phyloP scores from a whole-genome alignment of 2,797 vertebrate genomes.

The Gobio occitaniae region DNA sequence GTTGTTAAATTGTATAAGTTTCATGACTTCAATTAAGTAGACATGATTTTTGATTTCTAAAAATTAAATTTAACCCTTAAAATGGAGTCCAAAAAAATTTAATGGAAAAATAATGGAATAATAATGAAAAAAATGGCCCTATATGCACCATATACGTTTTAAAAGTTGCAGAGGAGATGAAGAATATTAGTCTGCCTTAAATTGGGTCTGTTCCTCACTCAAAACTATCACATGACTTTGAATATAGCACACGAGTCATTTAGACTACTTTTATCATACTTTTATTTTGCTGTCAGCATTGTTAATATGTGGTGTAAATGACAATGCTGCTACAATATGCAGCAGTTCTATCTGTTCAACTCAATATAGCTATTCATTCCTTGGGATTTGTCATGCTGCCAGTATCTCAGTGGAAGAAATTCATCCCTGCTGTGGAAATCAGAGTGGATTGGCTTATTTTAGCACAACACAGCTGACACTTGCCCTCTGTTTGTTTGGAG shows the following conservation, averaged over 20 bases:
- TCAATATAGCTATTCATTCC: neutral
- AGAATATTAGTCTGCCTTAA: too few relatives aligned
- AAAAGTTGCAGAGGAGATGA: too few relatives aligned
- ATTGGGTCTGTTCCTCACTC: neutral
- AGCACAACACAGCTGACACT: slow-evolving; percentile 45
- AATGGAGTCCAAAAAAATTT: too few relatives aligned
- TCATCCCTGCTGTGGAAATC: slow-evolving; percentile 28
- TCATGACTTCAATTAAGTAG: too few relatives aligned
- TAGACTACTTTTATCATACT: neutral
- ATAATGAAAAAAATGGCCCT: too few relatives aligned
- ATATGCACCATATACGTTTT: too few relatives aligned
- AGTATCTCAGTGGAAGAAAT: slow-evolving; percentile 9
- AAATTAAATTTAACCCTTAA: too few relatives aligned
- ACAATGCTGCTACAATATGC: neutral
- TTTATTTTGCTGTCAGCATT: neutral
- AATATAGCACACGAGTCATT: neutral
- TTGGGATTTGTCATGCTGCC: slow-evolving; percentile 3
- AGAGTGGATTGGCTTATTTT: slow-evolving; percentile 33
- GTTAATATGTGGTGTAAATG: neutral
- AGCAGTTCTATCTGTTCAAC: neutral
- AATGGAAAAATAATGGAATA: too few relatives aligned
- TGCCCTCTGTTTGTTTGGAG: slow-evolving; percentile 45
- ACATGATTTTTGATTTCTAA: too few relatives aligned
- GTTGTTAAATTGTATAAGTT: too few relatives aligned
- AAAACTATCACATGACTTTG: neutral